These are phyloP conservation scores for Nanorana parkeri DNA, from an alignment of 2,113 vertebrate species.

Conservation along the genomic window DNA sequence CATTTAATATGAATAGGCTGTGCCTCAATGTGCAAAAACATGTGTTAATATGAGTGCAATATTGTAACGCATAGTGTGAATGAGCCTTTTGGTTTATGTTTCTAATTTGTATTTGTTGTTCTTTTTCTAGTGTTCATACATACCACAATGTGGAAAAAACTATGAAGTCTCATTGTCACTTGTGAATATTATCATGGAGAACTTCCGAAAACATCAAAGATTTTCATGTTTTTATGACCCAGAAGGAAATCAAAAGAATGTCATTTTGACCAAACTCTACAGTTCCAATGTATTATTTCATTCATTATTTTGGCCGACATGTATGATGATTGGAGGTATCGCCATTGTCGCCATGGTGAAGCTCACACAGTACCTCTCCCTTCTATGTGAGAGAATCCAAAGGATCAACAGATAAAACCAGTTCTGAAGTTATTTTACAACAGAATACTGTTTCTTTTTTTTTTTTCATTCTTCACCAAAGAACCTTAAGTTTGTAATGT, in stretches of 20 bases:
- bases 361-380: conserved; percentile 92
- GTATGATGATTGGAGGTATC: conserved; percentile 84
- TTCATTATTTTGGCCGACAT: conserved; percentile 91
- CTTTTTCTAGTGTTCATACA: conserved; percentile 85
- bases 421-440: conserved; percentile 62
- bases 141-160: conserved; percentile 89
- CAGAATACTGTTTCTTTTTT: conserved; percentile 73
- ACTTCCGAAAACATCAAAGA: conserved; percentile 82
- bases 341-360: conserved; percentile 92
- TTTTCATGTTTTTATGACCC: conserved; percentile 88
- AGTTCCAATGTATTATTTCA: conserved; percentile 84
- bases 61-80: too few species aligned
- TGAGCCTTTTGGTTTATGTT: too few species aligned
- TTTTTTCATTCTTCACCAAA: conserved; percentile 82
- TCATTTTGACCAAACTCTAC: conserved; percentile 89
- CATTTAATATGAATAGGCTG: too few species aligned
- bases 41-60: too few species aligned
- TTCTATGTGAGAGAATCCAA: conserved; percentile 85
- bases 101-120: conserved; percentile 10
- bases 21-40: too few species aligned
- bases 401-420: conserved; percentile 83
- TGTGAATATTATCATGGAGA: conserved; percentile 85
- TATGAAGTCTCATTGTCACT: conserved; percentile 78
- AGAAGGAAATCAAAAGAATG: conserved; percentile 77
- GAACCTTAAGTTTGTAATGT: conserved; percentile 86